Percentiles rank a stretch among this genome's conserved stretches.
These are phyloP conservation scores for Drosophila ananassae DNA, from an alignment of 1,140 invertebrate species.

Conservation along the genomic window DNA sequence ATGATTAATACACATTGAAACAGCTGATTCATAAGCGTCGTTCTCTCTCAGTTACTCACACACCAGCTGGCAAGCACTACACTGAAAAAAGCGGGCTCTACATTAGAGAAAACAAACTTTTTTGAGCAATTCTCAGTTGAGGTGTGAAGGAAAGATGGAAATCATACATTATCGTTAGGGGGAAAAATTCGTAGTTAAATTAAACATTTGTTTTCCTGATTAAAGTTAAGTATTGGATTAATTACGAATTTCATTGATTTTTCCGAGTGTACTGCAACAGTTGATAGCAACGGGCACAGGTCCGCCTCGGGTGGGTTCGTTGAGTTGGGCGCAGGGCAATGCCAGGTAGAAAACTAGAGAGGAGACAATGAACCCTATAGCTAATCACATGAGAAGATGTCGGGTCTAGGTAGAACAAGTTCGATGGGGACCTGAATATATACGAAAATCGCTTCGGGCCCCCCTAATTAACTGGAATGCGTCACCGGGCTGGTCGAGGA, in stretches of 20 bases:
- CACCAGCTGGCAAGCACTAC: conserved; percentile 54
- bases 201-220: no score
- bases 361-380: background rate
- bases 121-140: no score
- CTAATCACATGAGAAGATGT: background rate
- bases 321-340: background rate
- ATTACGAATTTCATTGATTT: no score
- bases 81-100: no score
- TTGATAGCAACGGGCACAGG: conserved; percentile 61
- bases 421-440: background rate
- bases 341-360: background rate
- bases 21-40: conserved; percentile 72
- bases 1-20: conserved; percentile 74
- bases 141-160: no score
- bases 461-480: conserved; percentile 27
- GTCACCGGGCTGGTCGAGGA: conserved; percentile 36
- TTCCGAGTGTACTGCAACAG: conserved; percentile 51
- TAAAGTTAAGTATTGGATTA: no score
- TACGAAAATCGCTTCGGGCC: background rate
- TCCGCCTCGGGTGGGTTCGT: conserved; percentile 19
- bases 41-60: conserved; percentile 56
- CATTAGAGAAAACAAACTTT: no score
- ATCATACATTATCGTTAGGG: no score
- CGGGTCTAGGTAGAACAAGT: background rate
- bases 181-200: no score